These are phyloP conservation scores for Ibycter americanus DNA, from an alignment of 2,797 vertebrate species.

Conservation along the genomic window DNA sequence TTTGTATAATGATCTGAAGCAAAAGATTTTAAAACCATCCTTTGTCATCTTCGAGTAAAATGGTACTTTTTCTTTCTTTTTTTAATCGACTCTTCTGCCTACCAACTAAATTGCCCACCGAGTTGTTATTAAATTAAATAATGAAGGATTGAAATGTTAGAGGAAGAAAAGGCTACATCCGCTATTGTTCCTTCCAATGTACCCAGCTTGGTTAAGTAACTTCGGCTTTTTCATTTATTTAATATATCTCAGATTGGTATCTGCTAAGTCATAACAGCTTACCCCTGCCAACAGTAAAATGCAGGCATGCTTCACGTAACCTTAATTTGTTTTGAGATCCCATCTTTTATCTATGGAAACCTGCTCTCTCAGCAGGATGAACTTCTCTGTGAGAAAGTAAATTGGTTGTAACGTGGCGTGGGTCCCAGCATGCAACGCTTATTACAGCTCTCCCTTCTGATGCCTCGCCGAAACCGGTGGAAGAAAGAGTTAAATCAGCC, in stretches of 20 bases:
- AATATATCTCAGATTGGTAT: slow-evolving; percentile 4
- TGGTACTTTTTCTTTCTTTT: background rate
- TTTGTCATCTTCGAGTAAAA: background rate
- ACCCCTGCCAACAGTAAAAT: slow-evolving; percentile 19
- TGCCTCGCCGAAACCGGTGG: background rate
- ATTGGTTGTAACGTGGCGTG: slow-evolving; percentile 4
- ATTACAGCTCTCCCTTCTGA: background rate
- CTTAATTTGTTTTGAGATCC: slow-evolving; percentile 47
- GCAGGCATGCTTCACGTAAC: slow-evolving; percentile 14
- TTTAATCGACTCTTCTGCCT: background rate
- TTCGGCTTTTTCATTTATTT: slow-evolving; percentile 33
- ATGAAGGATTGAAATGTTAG: background rate
- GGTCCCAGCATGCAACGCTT: background rate
- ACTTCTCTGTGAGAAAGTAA: slow-evolving; percentile 24
- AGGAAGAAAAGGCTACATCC: background rate
- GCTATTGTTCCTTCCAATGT: background rate
- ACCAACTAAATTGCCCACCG: background rate
- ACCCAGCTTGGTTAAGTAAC: background rate
- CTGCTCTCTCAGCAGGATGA: slow-evolving; percentile 51
- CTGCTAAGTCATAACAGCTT: slow-evolving; percentile 20
- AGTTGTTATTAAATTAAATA: background rate
- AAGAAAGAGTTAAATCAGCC: slow-evolving; percentile 36
- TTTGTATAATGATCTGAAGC: background rate
- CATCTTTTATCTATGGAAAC: slow-evolving; percentile 51
- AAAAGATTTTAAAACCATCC: background rate